phyloP scores from a whole-genome alignment of 1,140 invertebrate genomes.

The Papilio dardanus region DNA sequence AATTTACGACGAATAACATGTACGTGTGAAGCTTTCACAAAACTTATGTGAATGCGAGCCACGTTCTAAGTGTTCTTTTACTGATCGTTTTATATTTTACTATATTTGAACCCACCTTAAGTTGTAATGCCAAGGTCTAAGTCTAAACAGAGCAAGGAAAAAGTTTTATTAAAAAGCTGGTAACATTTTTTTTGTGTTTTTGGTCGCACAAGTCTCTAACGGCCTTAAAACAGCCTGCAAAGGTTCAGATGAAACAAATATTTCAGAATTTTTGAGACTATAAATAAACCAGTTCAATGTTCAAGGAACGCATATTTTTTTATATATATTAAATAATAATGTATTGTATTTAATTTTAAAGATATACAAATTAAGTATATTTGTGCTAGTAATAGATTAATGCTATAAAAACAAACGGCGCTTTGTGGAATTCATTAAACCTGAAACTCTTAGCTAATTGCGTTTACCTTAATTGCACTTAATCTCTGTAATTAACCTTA shows the following conservation, averaged over 20 bases:
- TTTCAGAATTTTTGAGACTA: no score
- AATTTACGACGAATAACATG: slow-evolving; percentile 1
- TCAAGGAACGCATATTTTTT: not conserved
- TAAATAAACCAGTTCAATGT: no score
- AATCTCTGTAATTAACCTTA: slow-evolving; percentile 7
- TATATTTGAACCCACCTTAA: not conserved
- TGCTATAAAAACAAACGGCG: not conserved
- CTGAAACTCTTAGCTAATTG: not conserved
- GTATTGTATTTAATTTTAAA: not conserved
- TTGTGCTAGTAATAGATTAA: not conserved
- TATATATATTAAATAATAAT: not conserved
- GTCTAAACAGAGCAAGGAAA: not conserved
- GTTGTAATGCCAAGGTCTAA: not conserved
- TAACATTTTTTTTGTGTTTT: no score
- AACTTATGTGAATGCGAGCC: not conserved
- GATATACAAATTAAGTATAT: not conserved
- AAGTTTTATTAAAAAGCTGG: no score
- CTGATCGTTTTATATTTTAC: not conserved
- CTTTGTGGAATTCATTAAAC: not conserved
- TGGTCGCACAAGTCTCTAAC: no score
- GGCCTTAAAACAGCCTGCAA: no score
- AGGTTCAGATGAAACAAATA: no score
- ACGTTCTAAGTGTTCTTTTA: not conserved
- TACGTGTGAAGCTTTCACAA: slow-evolving; percentile 13
- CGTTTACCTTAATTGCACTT: slow-evolving; percentile 15